phyloP scores from a whole-genome alignment of 2,797 vertebrate genomes.

The Catostomus latipinnis region DNA sequence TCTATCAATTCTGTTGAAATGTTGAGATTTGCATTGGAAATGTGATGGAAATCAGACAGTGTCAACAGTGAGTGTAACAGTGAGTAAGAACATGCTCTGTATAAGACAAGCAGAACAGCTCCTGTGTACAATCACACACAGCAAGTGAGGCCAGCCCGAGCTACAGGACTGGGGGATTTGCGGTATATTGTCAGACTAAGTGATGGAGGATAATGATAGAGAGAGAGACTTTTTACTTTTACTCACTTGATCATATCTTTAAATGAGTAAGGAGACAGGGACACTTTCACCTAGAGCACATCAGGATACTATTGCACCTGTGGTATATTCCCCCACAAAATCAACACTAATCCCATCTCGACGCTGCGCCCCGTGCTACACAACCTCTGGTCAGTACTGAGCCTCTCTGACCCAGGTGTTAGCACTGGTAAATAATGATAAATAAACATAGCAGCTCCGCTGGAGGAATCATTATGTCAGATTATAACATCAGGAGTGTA shows the following conservation, averaged over 20 bases:
- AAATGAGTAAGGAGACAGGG: conserved; percentile 54
- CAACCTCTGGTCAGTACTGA: conserved; percentile 22
- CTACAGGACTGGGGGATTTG: conserved; percentile 26
- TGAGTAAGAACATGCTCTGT: conserved; percentile 45
- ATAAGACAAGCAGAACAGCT: neutral
- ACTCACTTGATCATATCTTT: conserved; percentile 62
- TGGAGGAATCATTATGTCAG: conserved; percentile 29
- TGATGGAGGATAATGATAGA: conserved; percentile 71
- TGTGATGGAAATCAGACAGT: conserved; percentile 30
- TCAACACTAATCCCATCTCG: conserved; percentile 35
- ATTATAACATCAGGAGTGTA: conserved; percentile 10
- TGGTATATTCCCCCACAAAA: conserved; percentile 24
- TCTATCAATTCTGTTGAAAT: conserved; percentile 33
- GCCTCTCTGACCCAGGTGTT: neutral
- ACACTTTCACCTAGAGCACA: conserved; percentile 57
- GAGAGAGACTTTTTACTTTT: conserved; percentile 50
- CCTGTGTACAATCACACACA: too few relatives aligned
- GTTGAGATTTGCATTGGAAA: conserved; percentile 48
- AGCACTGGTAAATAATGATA: neutral
- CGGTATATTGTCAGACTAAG: conserved; percentile 63
- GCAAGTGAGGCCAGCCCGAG: conserved; percentile 19
- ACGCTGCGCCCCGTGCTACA: conserved; percentile 2
- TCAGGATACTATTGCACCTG: conserved; percentile 32
- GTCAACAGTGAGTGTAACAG: conserved; percentile 35
- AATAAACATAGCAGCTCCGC: conserved; percentile 5